Evolutionary conservation across 2,888 invertebrate genomes (phyloP).

Genomic region (Torymus texanus): DNA sequence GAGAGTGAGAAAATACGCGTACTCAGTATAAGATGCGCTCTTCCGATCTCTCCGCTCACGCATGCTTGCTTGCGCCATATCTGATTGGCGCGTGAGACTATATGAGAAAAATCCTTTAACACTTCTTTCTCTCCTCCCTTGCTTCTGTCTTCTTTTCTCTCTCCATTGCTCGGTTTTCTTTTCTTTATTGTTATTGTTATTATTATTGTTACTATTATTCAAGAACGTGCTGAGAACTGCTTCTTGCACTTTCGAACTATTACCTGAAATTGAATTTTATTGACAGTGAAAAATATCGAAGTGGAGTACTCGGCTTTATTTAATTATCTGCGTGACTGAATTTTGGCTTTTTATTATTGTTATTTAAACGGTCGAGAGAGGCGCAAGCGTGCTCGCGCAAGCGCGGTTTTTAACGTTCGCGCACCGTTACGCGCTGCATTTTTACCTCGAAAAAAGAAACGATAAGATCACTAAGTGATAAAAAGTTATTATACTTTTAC

Average conservation of each 20-base stretch:
- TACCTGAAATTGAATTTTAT: background rate
- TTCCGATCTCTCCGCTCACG: constrained; percentile 14
- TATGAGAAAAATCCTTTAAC: constrained; percentile 7
- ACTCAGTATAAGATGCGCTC: background rate
- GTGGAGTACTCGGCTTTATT: background rate
- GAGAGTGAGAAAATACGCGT: background rate
- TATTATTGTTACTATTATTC: background rate
- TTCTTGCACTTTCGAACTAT: background rate
- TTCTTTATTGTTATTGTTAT: background rate
- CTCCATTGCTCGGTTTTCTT: background rate
- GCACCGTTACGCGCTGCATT: no score
- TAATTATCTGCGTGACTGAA: background rate
- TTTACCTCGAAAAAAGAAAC: no score
- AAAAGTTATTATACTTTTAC: no score
- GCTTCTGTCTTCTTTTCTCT: background rate
- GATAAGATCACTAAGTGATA: no score
- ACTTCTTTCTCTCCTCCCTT: background rate
- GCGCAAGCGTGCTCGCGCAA: no score
- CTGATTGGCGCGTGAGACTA: background rate
- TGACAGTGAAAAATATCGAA: background rate
- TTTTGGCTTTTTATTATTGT: background rate
- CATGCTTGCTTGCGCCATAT: background rate
- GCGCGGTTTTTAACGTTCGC: no score
- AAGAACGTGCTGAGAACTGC: background rate
- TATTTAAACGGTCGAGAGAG: no score